Conservation (phyloP, 2,797 vertebrate species). For the Halcyon leucocephala region DNA sequence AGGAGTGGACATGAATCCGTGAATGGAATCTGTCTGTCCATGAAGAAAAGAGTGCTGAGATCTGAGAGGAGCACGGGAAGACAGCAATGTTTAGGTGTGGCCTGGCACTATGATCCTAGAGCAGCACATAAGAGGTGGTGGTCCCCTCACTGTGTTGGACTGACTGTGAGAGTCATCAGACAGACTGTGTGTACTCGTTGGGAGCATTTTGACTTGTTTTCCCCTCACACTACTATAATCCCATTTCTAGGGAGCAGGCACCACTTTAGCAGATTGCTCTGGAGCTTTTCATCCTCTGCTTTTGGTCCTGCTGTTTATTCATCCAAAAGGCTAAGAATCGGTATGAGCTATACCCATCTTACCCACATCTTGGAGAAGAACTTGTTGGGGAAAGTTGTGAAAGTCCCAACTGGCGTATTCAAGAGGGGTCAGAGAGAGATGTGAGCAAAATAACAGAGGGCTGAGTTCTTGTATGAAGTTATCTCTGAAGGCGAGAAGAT, state of each 20-base stretch:
- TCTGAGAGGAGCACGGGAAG: not conserved
- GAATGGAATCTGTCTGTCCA: not conserved
- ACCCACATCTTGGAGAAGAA: not conserved
- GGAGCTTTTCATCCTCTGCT: not conserved
- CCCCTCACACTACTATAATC: not conserved
- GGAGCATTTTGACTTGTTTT: not conserved
- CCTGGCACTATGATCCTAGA: not conserved
- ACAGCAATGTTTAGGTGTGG: too few relatives aligned
- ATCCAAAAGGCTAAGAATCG: not conserved
- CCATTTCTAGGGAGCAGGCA: not conserved
- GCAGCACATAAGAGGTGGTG: accelerated
- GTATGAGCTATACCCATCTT: accelerated
- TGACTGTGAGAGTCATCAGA: not conserved
- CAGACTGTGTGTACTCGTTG: not conserved
- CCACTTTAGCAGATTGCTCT: not conserved
- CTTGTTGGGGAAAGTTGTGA: not conserved
- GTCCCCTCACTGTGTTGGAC: not conserved
- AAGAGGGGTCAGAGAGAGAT: not conserved
- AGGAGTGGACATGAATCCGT: not conserved
- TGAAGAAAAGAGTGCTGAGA: not conserved
- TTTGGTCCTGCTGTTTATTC: not conserved
- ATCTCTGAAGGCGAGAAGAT: not conserved
- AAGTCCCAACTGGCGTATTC: not conserved
- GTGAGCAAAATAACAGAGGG: not conserved
- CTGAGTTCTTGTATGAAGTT: not conserved